Conservation (phyloP, 2,888 invertebrate species). For the Drosophila pseudotalamancana region DNA sequence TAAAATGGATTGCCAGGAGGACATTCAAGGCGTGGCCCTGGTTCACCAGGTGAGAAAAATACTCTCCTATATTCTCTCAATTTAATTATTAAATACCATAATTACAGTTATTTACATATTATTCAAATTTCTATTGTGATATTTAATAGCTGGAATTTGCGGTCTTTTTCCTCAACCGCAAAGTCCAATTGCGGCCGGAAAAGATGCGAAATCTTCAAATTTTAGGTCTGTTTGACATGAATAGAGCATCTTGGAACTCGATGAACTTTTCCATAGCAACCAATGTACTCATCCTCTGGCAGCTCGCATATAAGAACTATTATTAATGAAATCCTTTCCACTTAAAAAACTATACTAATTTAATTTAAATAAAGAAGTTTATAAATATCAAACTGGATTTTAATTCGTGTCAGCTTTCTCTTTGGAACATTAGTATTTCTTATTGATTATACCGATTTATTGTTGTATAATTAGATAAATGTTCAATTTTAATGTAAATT, state of each 20-base stretch:
- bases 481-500: no score
- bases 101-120: no score
- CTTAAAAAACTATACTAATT: background rate
- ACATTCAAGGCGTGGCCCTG: constrained; percentile 4
- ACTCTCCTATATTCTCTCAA: no score
- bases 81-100: no score
- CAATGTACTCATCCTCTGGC: constrained; percentile 52
- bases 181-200: constrained; percentile 36
- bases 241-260: background rate
- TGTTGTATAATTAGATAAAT: no score
- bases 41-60: constrained; percentile 47
- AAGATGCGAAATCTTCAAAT: constrained; percentile 46
- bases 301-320: constrained; percentile 61
- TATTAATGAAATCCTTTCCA: background rate
- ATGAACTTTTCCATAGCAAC: constrained; percentile 32
- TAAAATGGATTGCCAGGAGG: background rate
- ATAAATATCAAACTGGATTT: no score
- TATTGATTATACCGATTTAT: no score
- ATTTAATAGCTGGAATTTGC: constrained; percentile 57
- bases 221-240: constrained; percentile 54
- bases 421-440: no score
- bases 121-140: no score
- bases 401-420: no score
- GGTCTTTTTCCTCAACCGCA: constrained; percentile 34
- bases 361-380: no score